These are phyloP conservation scores for Phyto melanocephala DNA, from an alignment of 2,888 invertebrate genomes.

Conservation along the genomic window DNA sequence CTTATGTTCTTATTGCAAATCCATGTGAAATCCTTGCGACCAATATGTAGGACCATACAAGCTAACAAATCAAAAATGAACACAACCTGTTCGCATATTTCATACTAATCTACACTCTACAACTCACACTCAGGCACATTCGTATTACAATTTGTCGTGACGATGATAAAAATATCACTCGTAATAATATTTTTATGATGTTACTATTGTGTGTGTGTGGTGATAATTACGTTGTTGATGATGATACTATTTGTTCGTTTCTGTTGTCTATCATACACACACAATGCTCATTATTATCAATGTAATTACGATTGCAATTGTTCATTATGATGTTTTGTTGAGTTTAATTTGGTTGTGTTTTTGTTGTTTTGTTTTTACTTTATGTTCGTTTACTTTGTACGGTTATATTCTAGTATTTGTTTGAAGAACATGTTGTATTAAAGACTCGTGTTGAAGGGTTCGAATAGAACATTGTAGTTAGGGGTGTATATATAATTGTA, in stretches of 20 bases:
- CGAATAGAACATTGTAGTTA: slow-evolving; percentile 18
- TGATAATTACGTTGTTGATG: not conserved
- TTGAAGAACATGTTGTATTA: not conserved
- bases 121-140: not conserved
- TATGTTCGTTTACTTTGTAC: not conserved
- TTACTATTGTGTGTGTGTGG: slow-evolving; percentile 2
- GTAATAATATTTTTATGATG: slow-evolving; percentile 2
- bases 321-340: slow-evolving; percentile 30
- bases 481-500: too few relatives aligned
- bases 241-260: not conserved
- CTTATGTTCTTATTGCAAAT: not conserved
- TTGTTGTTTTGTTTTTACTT: not conserved
- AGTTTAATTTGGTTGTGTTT: not conserved
- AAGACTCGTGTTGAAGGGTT: too few relatives aligned
- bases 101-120: not conserved
- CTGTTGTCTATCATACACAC: slow-evolving; percentile 7
- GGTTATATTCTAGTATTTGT: not conserved
- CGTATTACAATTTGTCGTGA: not conserved
- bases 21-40: not conserved
- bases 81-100: not conserved
- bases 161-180: not conserved
- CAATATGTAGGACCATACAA: not conserved
- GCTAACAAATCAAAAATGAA: not conserved
- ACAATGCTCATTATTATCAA: slow-evolving; percentile 24
- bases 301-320: not conserved